A percentile compares a stretch with the other conserved stretches of the same genome.
Evolutionary conservation across 2,113 vertebrate species (phyloP).

Genomic region (Trogon surrucura): DNA sequence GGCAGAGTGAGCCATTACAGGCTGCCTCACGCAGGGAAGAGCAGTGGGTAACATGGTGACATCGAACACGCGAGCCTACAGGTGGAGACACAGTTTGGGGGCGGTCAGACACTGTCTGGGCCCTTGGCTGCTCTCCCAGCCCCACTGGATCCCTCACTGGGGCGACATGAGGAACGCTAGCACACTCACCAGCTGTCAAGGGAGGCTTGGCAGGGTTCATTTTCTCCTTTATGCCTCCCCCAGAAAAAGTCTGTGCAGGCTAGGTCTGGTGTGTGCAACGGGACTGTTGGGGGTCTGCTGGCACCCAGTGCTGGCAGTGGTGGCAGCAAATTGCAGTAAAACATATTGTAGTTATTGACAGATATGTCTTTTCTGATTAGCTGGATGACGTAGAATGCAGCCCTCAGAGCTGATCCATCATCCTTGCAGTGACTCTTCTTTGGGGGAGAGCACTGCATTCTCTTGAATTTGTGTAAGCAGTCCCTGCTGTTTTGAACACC

Average conservation of each 20-base stretch:
- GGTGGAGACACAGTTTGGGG: rapidly evolving
- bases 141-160: rapidly evolving
- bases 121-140: background rate
- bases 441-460: background rate
- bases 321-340: background rate
- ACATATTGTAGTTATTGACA: background rate
- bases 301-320: background rate
- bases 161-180: background rate
- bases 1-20: background rate
- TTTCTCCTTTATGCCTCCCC: background rate
- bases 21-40: rapidly evolving
- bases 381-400: background rate
- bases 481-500: background rate
- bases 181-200: rapidly evolving
- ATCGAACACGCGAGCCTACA: rapidly evolving
- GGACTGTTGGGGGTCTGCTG: background rate
- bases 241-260: background rate
- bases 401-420: rapidly evolving
- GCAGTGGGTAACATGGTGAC: background rate
- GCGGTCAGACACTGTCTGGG: background rate
- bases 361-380: background rate
- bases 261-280: background rate
- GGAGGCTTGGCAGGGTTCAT: background rate
- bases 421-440: background rate
- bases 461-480: background rate